Conservation (phyloP, 64 coral and sea anemone species). For the Acropora tenuis region DNA sequence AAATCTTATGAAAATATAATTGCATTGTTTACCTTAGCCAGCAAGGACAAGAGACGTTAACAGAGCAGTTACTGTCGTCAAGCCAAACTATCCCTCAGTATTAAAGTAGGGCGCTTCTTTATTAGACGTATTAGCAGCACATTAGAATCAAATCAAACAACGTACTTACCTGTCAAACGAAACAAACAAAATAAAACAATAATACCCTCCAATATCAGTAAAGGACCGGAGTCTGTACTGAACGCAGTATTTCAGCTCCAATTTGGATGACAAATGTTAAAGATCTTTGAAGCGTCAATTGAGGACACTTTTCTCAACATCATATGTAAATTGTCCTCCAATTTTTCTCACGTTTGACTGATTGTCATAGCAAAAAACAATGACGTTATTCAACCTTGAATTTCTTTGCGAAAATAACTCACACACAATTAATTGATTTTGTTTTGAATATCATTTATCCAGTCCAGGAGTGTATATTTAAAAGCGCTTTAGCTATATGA, state of each 20-base stretch:
- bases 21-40: no score
- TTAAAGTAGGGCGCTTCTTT: neutral
- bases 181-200: no score
- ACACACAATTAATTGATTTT: neutral
- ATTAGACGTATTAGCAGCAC: neutral
- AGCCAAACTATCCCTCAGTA: neutral
- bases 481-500: no score
- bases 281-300: neutral
- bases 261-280: neutral
- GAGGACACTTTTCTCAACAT: neutral
- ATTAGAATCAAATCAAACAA: neutral
- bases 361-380: constrained; percentile 16
- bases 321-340: constrained; percentile 8
- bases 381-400: neutral
- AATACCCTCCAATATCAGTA: no score
- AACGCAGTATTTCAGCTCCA: neutral
- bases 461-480: no score
- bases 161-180: neutral
- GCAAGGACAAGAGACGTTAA: no score
- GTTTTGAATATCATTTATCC: no score
- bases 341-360: constrained; percentile 31
- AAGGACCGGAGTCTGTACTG: no score
- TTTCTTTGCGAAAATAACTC: neutral
- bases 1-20: no score
- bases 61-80: neutral